These are phyloP conservation scores for Cydia fagiglandana DNA, from an alignment of 1,140 invertebrate genomes.

Conservation along the genomic window DNA sequence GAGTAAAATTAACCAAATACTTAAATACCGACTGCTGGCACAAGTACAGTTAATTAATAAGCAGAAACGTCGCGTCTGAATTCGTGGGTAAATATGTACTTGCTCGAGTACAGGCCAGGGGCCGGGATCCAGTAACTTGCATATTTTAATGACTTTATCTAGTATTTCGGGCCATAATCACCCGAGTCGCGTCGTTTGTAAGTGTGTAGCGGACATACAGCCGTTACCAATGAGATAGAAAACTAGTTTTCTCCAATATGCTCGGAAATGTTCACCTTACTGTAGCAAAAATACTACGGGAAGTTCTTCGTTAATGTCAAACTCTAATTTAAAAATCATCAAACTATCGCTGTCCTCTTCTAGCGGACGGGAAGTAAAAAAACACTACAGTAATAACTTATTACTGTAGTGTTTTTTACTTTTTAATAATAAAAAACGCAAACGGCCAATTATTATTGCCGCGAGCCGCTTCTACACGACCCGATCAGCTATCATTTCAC, in stretches of 20 bases:
- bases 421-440: too few relatives aligned
- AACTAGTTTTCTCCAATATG: not conserved
- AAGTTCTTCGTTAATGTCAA: too few relatives aligned
- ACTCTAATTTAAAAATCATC: too few relatives aligned
- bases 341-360: too few relatives aligned
- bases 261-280: too few relatives aligned
- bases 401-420: too few relatives aligned
- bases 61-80: conserved; percentile 17
- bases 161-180: conserved; percentile 30
- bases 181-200: conserved; percentile 28
- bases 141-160: conserved; percentile 34
- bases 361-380: too few relatives aligned
- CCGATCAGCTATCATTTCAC: too few relatives aligned
- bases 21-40: not conserved
- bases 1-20: not conserved
- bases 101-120: not conserved
- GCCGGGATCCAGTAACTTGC: conserved; percentile 14
- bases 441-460: too few relatives aligned
- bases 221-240: not conserved
- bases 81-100: not conserved
- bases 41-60: conserved; percentile 19
- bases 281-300: too few relatives aligned
- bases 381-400: too few relatives aligned
- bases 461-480: too few relatives aligned
- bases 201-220: conserved; percentile 3